phyloP scores from a whole-genome alignment of 2,113 vertebrate genomes.

The Conger conger region DNA sequence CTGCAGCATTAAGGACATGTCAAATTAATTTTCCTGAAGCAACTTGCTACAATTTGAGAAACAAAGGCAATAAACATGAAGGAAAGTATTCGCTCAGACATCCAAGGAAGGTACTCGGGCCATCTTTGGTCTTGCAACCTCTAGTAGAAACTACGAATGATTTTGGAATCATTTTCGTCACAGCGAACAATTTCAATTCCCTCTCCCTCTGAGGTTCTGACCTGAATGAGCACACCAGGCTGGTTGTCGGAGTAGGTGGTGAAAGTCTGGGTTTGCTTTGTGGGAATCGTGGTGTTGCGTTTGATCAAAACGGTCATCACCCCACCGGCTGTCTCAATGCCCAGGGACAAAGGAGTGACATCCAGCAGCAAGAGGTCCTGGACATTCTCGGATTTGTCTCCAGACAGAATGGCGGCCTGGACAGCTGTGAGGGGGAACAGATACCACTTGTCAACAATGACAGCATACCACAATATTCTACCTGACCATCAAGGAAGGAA shows the following conservation, averaged over 20 bases:
- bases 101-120: slow-evolving; percentile 51
- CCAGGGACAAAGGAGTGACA: slow-evolving; percentile 71
- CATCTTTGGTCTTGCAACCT: slow-evolving; percentile 49
- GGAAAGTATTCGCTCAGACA: slow-evolving; percentile 51
- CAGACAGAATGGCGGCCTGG: slow-evolving; percentile 73
- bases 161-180: not conserved
- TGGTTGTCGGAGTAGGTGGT: slow-evolving; percentile 72
- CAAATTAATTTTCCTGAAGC: not conserved
- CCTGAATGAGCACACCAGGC: slow-evolving; percentile 71
- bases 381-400: slow-evolving; percentile 71
- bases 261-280: slow-evolving; percentile 70
- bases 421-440: slow-evolving; percentile 51
- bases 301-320: slow-evolving; percentile 73
- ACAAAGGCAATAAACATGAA: too few relatives aligned
- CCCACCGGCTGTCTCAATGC: slow-evolving; percentile 71
- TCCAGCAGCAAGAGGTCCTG: slow-evolving; percentile 73
- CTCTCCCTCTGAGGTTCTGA: slow-evolving; percentile 45
- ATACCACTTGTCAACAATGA: not conserved
- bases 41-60: too few relatives aligned
- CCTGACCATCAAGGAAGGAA: slow-evolving; percentile 17
- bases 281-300: slow-evolving; percentile 73
- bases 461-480: not conserved
- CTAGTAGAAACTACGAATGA: slow-evolving; percentile 56
- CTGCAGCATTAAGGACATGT: slow-evolving; percentile 34
- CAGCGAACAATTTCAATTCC: too few relatives aligned